phyloP scores from a whole-genome alignment of 2,797 vertebrate genomes.

The Tolypeutes matacus region DNA sequence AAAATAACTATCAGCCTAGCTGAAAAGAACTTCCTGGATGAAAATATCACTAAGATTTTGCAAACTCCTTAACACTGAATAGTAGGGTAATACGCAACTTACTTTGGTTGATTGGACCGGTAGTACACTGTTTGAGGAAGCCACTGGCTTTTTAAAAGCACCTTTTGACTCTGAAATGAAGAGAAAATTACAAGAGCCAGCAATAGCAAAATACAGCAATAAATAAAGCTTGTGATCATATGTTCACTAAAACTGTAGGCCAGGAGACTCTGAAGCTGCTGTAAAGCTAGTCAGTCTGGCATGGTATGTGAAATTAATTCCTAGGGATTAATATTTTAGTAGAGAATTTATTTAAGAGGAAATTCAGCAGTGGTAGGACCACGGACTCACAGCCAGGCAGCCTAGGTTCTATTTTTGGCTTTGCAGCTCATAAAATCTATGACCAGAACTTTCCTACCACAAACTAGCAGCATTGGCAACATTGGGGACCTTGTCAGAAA shows the following conservation, averaged over 20 bases:
- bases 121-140: background rate
- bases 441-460: background rate
- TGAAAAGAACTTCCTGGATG: slow-evolving; percentile 30
- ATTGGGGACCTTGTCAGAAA: background rate
- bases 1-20: background rate
- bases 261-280: background rate
- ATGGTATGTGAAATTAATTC: background rate
- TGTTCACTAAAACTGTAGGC: background rate
- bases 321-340: slow-evolving; percentile 22
- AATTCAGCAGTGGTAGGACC: background rate
- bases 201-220: background rate
- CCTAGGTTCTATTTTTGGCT: background rate
- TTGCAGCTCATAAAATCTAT: background rate
- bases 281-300: background rate
- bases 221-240: background rate
- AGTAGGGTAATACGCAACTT: background rate
- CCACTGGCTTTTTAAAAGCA: background rate
- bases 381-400: background rate
- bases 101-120: background rate
- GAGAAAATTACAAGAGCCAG: background rate
- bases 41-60: background rate
- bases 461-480: background rate
- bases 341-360: background rate
- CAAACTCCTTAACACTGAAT: background rate
- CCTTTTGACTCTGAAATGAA: background rate